Evolutionary conservation across 2,113 vertebrate species (phyloP), one percentile per base, ranked within the genome.

Genomic region (Pavo muticus): DNA sequence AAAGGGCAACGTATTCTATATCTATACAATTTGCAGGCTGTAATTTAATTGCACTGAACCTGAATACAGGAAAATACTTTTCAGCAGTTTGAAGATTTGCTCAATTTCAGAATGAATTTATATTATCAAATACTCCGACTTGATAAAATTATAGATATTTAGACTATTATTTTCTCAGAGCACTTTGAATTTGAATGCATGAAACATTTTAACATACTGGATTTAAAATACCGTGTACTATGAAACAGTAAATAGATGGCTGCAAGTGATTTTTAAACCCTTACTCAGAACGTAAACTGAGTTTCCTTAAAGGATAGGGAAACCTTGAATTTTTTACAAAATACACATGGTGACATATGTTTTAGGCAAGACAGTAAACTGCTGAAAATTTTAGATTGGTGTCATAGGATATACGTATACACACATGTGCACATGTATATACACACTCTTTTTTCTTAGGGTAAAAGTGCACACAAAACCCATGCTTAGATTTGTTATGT

Each of bases 321-420:
- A 97, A 89, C 30, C 11, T 86, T 61, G 44, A 92, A 47, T 89
- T 90, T 85, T 69, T 42, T 32, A 78, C 67, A 90, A 91, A 95
- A 91, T 77, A 69, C 29, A 10, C 42, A 40, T 8, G 45, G 39
- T 40, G 10, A 75, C 52, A 57, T 79, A 54, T 61, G 50, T 91
- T 72, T 85, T 88, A 90, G 56, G 52, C 45, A 69, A 78, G 70
- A 78, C 15, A 80, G 27, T 25, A 88, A 93, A 88, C 37, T 56
- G 70, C 9, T 57, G 21, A 72, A 68, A 61, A 80, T 24, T 59
- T 91, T 56, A 73, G 44, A 77, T 6, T 44, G 32, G 59, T 64
- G 11, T 16, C n/a, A 29, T 21, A 50, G 29, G 35, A 89, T 68
- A 39, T 27, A 50, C 9, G 24, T 18, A 48, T 8, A 21, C 8